Conservation (phyloP, 2,888 invertebrate genomes). For the Cheilosia pagana region DNA sequence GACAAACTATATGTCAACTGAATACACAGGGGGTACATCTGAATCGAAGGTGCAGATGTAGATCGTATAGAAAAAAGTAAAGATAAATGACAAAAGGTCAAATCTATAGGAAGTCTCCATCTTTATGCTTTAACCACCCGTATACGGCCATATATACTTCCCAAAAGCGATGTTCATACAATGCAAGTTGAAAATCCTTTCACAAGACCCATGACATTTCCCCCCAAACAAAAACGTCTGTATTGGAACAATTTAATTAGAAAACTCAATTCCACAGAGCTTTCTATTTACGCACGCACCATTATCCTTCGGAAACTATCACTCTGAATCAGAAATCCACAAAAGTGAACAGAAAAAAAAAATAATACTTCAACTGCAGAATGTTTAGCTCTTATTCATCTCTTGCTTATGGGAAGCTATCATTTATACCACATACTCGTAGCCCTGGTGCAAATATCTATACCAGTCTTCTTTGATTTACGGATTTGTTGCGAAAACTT, state of each 20-base stretch:
- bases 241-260: background rate
- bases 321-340: background rate
- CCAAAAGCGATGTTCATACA: too few species aligned
- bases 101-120: too few species aligned
- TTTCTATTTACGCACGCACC: background rate
- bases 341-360: background rate
- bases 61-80: too few species aligned
- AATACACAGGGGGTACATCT: too few species aligned
- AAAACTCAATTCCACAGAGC: background rate
- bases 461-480: slow-evolving; percentile 28
- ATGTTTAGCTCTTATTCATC: slow-evolving; percentile 12
- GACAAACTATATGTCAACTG: too few species aligned
- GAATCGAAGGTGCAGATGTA: too few species aligned
- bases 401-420: background rate
- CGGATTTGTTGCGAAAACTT: slow-evolving; percentile 10
- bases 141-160: too few species aligned
- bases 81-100: too few species aligned
- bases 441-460: background rate
- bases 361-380: background rate
- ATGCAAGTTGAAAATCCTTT: background rate
- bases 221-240: background rate
- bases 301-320: background rate
- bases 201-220: background rate
- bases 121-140: too few species aligned
- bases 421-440: background rate